These are phyloP conservation scores for Paralichthys olivaceus DNA, from an alignment of 2,113 vertebrate genomes.

Conservation along the genomic window DNA sequence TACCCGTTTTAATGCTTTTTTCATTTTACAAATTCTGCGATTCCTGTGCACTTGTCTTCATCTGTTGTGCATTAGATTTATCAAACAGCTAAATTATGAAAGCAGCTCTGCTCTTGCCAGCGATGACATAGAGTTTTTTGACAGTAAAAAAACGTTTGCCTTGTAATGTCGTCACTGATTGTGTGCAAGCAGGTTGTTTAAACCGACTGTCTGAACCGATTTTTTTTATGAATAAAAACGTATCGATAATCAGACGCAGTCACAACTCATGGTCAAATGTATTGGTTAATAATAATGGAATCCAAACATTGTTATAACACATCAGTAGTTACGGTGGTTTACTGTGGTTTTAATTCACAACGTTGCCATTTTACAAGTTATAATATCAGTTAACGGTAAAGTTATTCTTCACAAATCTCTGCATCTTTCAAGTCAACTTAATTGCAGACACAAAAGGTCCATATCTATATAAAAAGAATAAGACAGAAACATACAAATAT, in stretches of 20 bases:
- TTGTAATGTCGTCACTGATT: slow-evolving; percentile 14
- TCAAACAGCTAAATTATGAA: slow-evolving; percentile 6
- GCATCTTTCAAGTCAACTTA: neutral
- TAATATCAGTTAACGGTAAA: neutral
- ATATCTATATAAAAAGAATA: no score
- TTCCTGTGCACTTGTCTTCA: slow-evolving; percentile 22
- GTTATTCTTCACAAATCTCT: neutral
- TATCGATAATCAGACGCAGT: neutral
- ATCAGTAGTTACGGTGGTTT: neutral
- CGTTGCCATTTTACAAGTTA: neutral
- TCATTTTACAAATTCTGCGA: slow-evolving; percentile 14
- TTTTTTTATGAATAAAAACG: no score
- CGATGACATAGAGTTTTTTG: neutral
- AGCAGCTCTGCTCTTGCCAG: neutral
- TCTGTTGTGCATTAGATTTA: slow-evolving; percentile 41
- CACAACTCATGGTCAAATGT: neutral
- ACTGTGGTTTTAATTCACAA: neutral
- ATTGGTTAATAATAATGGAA: neutral
- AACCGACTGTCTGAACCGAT: neutral
- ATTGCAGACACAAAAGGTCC: no score
- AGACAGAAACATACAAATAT: no score
- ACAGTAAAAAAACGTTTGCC: neutral
- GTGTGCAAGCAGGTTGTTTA: neutral
- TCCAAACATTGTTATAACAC: neutral
- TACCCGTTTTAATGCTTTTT: slow-evolving; percentile 1